A percentile compares a stretch with the other conserved stretches of the same genome.
Evolutionary conservation across 2,888 invertebrate genomes (phyloP).

Genomic region (Hydraecia micacea): DNA sequence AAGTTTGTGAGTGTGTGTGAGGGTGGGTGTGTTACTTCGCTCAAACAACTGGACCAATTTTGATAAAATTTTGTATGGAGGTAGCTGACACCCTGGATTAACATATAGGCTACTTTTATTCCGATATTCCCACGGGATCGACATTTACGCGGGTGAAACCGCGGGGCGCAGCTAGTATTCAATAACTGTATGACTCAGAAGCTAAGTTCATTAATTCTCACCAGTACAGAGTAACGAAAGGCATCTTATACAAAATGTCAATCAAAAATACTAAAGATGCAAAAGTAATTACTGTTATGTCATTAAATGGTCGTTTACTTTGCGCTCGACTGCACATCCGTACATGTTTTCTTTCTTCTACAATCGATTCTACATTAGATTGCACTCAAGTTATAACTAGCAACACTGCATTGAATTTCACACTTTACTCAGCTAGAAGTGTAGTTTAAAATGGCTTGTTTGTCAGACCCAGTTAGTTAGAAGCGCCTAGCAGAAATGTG

Average conservation of each 20-base stretch:
- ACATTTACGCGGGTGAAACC: no score
- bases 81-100: no score
- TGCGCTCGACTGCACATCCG: conserved; percentile 14
- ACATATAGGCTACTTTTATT: no score
- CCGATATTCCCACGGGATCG: no score
- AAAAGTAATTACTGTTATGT: background rate
- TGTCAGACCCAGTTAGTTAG: background rate
- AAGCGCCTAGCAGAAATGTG: conserved; percentile 10
- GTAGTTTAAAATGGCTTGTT: conserved; percentile 6
- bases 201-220: background rate
- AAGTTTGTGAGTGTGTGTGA: no score
- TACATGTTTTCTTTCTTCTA: conserved; percentile 2
- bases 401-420: conserved; percentile 2
- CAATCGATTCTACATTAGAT: conserved; percentile 9
- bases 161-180: no score
- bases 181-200: background rate
- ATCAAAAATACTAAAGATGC: background rate
- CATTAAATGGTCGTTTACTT: background rate
- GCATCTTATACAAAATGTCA: background rate
- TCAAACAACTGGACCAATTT: no score
- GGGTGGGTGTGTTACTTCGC: no score
- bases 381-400: conserved; percentile 25
- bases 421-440: background rate
- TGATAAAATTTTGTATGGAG: no score
- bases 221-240: background rate